Base-by-base conservation (phyloP, 2,888 invertebrate genomes). In the Apotomis turbidana region DNA sequence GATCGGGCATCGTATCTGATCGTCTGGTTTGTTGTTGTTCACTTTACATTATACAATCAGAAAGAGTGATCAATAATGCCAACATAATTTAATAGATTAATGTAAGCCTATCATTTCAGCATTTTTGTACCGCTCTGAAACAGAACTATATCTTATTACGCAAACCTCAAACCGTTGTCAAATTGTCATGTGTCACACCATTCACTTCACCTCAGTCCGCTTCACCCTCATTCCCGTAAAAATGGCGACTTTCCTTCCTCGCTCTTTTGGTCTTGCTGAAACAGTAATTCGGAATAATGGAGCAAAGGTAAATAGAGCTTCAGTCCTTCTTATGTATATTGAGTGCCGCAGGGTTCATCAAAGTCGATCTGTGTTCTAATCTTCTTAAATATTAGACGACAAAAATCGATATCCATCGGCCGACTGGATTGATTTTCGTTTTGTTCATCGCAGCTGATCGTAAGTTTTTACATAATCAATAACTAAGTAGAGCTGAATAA, bases 181-280 rank as follows among this genome's bases (percentile, higher is more conserved):
- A 41, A 10, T 36, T 68, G 67, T 68, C 71, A 72, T 59, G 58
- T 71, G 71, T 71, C 60, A 61, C 36, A 55, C 46, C 52, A 58
- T 52, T 62, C 61, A 36, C 15, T 52, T 62, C 61, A 36, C 15
- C 46, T 70, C 57, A 46, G 44, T 59, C 51, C 60, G 41, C 64
- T 61, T 66, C 66, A 44, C 46, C 57, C 66, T 74, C 66, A 62
- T 67, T 57, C 79, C 79, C 80, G 81, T 81, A 88, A 95, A 95
- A 94, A 97, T 97, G 97, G 97, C 97, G 94, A 96, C 96, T 84
- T 94, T 97, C 91, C 94, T 97, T 90, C 95, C 95, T 85, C 95
- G 97, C 87, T 94, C 96, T 80, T 90, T 96, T 84, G 93, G 95
- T 87, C 91, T 97, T 82, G 95, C 95, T 73, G 97, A 97, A 93